Base-by-base conservation (phyloP, 2,888 invertebrate species). In the Parascotia fuliginaria region DNA sequence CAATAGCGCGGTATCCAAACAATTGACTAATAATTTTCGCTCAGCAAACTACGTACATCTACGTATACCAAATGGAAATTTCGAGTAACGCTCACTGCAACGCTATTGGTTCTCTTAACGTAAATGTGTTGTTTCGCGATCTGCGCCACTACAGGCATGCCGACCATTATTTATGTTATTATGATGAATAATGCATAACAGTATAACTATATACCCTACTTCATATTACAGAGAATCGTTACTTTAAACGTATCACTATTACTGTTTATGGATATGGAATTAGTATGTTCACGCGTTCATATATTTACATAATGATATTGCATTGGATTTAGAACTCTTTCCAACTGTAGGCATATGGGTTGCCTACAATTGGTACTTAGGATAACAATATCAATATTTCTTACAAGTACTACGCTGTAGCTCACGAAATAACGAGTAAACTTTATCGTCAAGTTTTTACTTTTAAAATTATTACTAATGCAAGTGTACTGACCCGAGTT, bases 61-160 rank as follows among this genome's bases (percentile, higher is more conserved):
- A n/a, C n/a, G n/a, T n/a, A n/a, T 78, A 72, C 71, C 76, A 78
- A 84, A 87, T 85, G 79, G 83, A 77, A 81, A 85, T 87, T 84
- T 80, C 78, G 60, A 75, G 76, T 81, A 71, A 75, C 75, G 61
- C 66, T 73, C 66, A 43, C 67, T 66, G 62, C 73, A 65, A 58
- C 69, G 72, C 73, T 74, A 81, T 80, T 81, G 81, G 77, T 68
- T 67, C 71, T 70, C 73, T 70, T 83, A 81, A 84, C 84, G 79
- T 81, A 79, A 85, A 83, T 82, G 78, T 70, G 70, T 61, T 81
- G 80, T 81, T 76, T 59, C 61, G 57, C 61, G 51, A 73, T 70
- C 71, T 49, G 37, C 37, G 19, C 24, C 33, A 39, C 38, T 29
- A 37, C 28, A 39, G 34, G 43, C 41, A 54, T 47, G 34, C 47